Evolutionary conservation across 23 tunicate species (phyloP), one percentile per base, ranked within the genome.

Genomic region (Corella eumyota): DNA sequence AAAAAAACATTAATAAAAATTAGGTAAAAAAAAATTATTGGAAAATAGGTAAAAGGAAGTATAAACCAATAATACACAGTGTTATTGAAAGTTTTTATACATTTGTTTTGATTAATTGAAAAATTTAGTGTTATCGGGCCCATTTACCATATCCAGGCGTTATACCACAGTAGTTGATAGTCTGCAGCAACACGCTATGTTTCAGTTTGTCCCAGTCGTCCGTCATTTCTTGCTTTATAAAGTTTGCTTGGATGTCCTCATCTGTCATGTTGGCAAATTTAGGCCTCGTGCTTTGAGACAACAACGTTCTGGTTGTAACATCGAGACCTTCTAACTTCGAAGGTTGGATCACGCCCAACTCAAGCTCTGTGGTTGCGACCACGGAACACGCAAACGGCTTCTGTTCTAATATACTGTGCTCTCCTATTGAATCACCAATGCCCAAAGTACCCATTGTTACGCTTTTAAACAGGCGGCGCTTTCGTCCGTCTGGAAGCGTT

Each of bases 141-240:
- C 94, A 84, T 35, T 84, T 84, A 28, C 94, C 94, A 64, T 75
- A 84, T 1, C 94, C 94, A 2, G 94, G 94, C 4, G 83, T 58
- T 6, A 84, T 84, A 9, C 94, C 94, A 60, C 94, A 84, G 73
- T 84, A 54, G 34, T 84, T 84, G 6, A 84, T 75, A 13, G 94
- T 84, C 48, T 74, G 77, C 38, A 84, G 76, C 58, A 84, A 56
- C 0, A 84, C 81, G 19, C 70, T 69, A 26, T 56, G 94, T 67
- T 76, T 75, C 55, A 84, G 32, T 36, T 64, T 50, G 35, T 68
- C 69, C 94, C 94, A 84, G 36, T 84, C 94, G 46, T 66, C 70
- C 49, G 70, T 84, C 78, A 75, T 84, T 56, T 84, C 83, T 64
- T 84, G 94, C 34, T 67, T 60, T 11, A 84, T 63, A 56, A 84